Evolutionary conservation across 1,140 invertebrate genomes (phyloP), one percentile per base, ranked within the genome.

Genomic region (Euura saliciscinereae): DNA sequence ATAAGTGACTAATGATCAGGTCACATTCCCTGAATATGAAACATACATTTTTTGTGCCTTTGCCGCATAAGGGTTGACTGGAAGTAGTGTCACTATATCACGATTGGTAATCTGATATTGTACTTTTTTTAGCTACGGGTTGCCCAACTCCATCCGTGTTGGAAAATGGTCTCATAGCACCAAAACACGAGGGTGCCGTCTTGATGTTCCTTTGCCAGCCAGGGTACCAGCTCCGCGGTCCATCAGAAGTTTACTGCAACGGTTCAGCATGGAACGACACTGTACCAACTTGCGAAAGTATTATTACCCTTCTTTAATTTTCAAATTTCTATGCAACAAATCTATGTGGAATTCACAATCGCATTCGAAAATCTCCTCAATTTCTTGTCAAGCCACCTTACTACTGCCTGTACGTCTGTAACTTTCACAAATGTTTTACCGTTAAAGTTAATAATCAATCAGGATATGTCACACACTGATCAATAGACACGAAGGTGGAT

Each of bases 141-240:
- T 89, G 89, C 71, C 28, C 76, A 3, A 0, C 45, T 2, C 75
- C 79, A 1, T 59, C 77, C 0, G 68, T 74, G 8, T 86, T 90
- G 7, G 76, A 83, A 6, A 90, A 93, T 75, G 89, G 89, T 0
- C 74, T 91, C 2, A 79, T 88, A 7, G 85, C 87, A 3, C 71
- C 81, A 0, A 87, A 87, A 11, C 88, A 89, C 72, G 75, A 84
- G 2, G 88, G 89, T 2, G 91, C 90, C 0, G 89, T 92, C 75
- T 76, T 92, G 3, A 88, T 89, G 73, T 92, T 90, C 76, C 91
- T 91, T 79, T 94, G 93, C 76, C 84, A 90, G 71, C 90, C 91
- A 0, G 90, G 90, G 0, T 91, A 90, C 77, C 75, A 83, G 13
- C 78, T 93, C 8, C 78, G 87, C 1, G 92, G 92, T 0, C 84